Percentiles rank a stretch among this genome's conserved stretches.
These are phyloP conservation scores for Mechanitis messenoides DNA, from an alignment of 2,888 invertebrate species.

Conservation along the genomic window DNA sequence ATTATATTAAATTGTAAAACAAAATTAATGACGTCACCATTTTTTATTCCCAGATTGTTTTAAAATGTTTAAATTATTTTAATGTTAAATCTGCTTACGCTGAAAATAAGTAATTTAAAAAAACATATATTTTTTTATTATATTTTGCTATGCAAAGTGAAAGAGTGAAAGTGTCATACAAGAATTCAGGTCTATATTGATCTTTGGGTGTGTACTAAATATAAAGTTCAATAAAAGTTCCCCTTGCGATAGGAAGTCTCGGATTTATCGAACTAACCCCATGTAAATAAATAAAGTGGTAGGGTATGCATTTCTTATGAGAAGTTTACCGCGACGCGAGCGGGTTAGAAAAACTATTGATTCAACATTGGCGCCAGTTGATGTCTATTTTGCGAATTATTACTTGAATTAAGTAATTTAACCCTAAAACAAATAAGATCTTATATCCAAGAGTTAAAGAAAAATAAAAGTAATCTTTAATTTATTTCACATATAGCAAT, in stretches of 20 bases:
- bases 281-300: constrained; percentile 74
- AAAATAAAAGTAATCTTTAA: not conserved
- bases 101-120: not conserved
- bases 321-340: constrained; percentile 44
- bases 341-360: constrained; percentile 64
- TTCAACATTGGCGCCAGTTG: constrained; percentile 28
- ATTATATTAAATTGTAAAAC: constrained; percentile 17
- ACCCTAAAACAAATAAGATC: too few species aligned
- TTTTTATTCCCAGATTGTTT: not conserved
- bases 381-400: constrained; percentile 2
- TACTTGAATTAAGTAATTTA: constrained; percentile 1
- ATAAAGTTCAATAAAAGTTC: constrained; percentile 75
- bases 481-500: not conserved
- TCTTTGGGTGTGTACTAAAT: constrained; percentile 67
- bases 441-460: too few species aligned
- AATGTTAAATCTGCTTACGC: too few species aligned
- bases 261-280: constrained; percentile 75
- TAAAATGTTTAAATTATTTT: constrained; percentile 1
- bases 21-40: not conserved
- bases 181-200: constrained; percentile 57
- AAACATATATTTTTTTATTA: constrained; percentile 12
- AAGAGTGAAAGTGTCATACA: constrained; percentile 33
- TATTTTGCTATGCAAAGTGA: too few species aligned
- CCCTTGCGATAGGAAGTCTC: constrained; percentile 61
- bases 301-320: constrained; percentile 73